A percentile compares a stretch with the other conserved stretches of the same genome.
These are phyloP conservation scores for Aurelia aurita DNA, from an alignment of 30 jellyfish, hydroid and myxozoan species.

Conservation along the genomic window DNA sequence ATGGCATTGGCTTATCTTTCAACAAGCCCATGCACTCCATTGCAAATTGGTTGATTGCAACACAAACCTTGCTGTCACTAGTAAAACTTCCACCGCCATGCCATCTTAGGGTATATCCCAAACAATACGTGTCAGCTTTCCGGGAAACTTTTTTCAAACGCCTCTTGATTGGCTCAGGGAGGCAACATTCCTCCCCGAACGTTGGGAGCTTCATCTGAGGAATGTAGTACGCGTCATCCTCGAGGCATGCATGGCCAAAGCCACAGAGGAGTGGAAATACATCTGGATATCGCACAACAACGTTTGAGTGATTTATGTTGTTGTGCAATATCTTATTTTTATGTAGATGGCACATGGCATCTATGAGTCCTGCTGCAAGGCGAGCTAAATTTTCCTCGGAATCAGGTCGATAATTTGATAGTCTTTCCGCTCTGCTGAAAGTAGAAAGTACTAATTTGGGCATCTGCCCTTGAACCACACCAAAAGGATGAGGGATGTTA, in stretches of 20 bases:
- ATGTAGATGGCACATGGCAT: slow-evolving; percentile 18
- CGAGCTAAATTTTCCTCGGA: not conserved
- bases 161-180: not conserved
- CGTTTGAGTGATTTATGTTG: slow-evolving; percentile 1
- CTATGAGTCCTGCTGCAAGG: slow-evolving; percentile 6
- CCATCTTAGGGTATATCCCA: slow-evolving; percentile 1
- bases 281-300: not conserved
- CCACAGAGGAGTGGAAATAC: slow-evolving; percentile 6
- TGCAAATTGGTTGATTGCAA: too few species aligned
- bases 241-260: slow-evolving; percentile 18
- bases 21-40: too few species aligned
- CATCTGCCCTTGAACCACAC: not conserved
- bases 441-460: not conserved
- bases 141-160: slow-evolving; percentile 14
- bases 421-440: not conserved
- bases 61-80: too few species aligned
- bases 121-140: not conserved
- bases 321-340: slow-evolving; percentile 9
- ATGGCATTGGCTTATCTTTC: too few species aligned
- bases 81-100: too few species aligned
- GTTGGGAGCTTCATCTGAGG: slow-evolving; percentile 7
- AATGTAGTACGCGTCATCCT: not conserved
- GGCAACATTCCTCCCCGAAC: slow-evolving; percentile 6
- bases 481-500: slow-evolving; percentile 22
- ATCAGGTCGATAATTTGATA: not conserved